These are phyloP conservation scores for Etheostoma spectabile DNA, from an alignment of 2,113 vertebrate species.

Conservation along the genomic window DNA sequence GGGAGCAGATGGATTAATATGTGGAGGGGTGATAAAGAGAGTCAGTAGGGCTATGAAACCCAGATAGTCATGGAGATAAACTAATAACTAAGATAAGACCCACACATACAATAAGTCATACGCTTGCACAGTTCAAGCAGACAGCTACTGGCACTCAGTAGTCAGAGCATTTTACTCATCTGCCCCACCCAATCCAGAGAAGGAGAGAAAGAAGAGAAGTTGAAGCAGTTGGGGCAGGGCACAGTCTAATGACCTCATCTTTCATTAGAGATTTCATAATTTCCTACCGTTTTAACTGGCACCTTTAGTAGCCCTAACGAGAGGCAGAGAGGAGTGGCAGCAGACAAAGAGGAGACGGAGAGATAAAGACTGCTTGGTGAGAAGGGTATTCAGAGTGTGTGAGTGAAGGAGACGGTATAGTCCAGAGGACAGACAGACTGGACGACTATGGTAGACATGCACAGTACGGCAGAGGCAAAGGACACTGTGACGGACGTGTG, in stretches of 20 bases:
- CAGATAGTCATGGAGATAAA: slow-evolving; percentile 79
- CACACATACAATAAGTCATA: slow-evolving; percentile 48
- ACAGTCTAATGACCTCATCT: slow-evolving; percentile 55
- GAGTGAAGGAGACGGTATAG: not conserved
- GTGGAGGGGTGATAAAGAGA: slow-evolving; percentile 54
- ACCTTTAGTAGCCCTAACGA: slow-evolving; percentile 16
- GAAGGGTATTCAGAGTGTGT: slow-evolving; percentile 24
- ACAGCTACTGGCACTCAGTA: slow-evolving; percentile 31
- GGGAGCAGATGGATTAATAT: slow-evolving; percentile 68
- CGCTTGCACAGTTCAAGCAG: slow-evolving; percentile 35
- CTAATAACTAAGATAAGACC: slow-evolving; percentile 77
- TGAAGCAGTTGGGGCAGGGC: slow-evolving; percentile 1
- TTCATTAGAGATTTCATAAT: slow-evolving; percentile 15
- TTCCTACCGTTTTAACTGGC: not conserved
- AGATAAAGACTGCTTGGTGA: slow-evolving; percentile 4
- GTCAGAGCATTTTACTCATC: slow-evolving; percentile 36
- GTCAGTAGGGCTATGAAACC: slow-evolving; percentile 57
- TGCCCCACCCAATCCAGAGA: slow-evolving; percentile 23
- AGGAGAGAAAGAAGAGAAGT: slow-evolving; percentile 6
- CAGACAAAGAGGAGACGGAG: slow-evolving; percentile 24
- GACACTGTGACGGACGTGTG: slow-evolving; percentile 24
- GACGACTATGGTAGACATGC: not conserved
- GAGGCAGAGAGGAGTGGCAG: slow-evolving; percentile 19
- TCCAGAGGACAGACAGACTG: slow-evolving; percentile 3
- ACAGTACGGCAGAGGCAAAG: slow-evolving; percentile 21